Evolutionary conservation across 1,140 invertebrate genomes (phyloP).

Genomic region (Brachionus calyciflorus): DNA sequence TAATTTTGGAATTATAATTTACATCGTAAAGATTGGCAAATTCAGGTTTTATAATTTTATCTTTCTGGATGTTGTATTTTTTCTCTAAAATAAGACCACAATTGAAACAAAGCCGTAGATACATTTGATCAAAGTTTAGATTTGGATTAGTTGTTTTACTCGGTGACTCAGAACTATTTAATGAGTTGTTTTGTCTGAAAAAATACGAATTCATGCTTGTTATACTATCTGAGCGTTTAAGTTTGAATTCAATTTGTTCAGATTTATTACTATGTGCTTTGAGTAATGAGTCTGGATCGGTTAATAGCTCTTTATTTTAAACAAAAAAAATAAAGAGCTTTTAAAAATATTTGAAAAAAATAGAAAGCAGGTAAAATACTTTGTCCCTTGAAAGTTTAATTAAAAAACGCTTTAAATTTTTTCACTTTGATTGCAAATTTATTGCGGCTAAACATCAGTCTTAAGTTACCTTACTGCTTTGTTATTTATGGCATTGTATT

Average conservation of each 20-base stretch:
- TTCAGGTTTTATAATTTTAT: conserved; percentile 9
- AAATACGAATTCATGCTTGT: conserved; percentile 54
- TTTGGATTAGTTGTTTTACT: background rate
- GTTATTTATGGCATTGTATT: no score
- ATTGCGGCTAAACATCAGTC: no score
- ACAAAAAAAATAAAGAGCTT: no score
- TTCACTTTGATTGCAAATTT: no score
- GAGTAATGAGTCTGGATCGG: conserved; percentile 58
- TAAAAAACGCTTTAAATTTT: no score
- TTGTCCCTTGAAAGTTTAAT: no score
- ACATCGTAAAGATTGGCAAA: conserved; percentile 50
- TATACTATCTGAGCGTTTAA: conserved; percentile 56
- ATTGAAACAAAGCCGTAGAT: conserved; percentile 27
- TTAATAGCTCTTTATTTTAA: conserved; percentile 14
- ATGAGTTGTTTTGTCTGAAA: background rate
- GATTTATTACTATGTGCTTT: conserved; percentile 65
- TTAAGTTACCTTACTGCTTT: no score
- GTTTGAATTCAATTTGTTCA: conserved; percentile 52
- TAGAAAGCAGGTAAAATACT: no score
- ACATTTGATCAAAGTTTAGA: background rate
- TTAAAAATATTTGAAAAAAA: no score
- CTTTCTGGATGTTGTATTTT: conserved; percentile 31
- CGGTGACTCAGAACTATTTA: no score
- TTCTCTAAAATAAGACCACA: conserved; percentile 32
- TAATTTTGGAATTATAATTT: conserved; percentile 53